Base-by-base conservation (phyloP, 2,888 invertebrate species). In the Oscheius sp. region DNA sequence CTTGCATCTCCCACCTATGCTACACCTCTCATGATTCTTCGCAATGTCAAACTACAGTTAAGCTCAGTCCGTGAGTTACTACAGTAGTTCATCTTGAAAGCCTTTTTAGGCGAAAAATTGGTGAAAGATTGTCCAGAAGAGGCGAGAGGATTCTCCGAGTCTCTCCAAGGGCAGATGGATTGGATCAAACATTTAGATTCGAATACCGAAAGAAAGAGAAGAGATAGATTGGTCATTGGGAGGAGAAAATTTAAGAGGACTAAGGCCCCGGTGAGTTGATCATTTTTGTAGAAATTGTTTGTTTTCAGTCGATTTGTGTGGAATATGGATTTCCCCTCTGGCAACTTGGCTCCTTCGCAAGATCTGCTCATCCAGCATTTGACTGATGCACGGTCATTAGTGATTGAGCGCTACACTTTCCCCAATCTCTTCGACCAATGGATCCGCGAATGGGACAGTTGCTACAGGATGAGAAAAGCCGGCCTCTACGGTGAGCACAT, bases 361-460 rank as follows among this genome's bases (percentile, higher is more conserved):
- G 77, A 77, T 48, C 68, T 73, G 37, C 65, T 77, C 1, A 68
- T 77, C 4, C 33, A 72, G 17, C 77, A 77, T 69, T 52, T 71
- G 8, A 53, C 69, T 27, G 71, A 58, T 25, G 48, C 6, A 4
- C 63, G 68, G 39, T 61, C 63, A n/a, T 27, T 74, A 29, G 69
- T 71, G 8, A 75, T 77, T 39, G 77, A 77, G 31, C 27, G 77
- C 20, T 77, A 58, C 55, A 72, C 70, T 15, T 77, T 77, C 55
- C 72, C 75, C 15, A 75, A 77, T 46, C n/a, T n/a, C n/a, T n/a
- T n/a, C n/a, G n/a, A n/a, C 73, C 73, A 74, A 71, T 77, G 73
- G 55, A 46, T 77, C 0, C 72, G 77, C 6, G 77, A 74, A 23
- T 12, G 50, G 3, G 57, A 67, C 27, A 71, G 72, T 53, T 46